These are phyloP conservation scores for Jordanella pulchra DNA, from an alignment of 2,797 vertebrate genomes.

Conservation along the genomic window DNA sequence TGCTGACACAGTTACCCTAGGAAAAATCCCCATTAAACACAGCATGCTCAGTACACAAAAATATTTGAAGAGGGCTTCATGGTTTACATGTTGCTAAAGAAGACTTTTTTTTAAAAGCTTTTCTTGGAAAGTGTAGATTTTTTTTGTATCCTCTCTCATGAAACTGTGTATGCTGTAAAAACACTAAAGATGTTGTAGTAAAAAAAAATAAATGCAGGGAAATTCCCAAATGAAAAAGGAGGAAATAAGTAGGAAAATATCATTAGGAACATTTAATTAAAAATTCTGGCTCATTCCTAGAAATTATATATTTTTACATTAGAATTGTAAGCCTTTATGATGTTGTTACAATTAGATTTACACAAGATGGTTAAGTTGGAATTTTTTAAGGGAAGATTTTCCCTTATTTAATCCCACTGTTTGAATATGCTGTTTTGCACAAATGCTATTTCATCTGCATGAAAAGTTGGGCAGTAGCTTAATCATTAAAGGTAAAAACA, in stretches of 20 bases:
- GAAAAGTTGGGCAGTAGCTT: no score
- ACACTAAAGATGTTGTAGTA: neutral
- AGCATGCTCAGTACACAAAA: neutral
- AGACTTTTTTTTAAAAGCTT: no score
- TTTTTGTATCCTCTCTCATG: neutral
- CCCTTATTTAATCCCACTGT: neutral
- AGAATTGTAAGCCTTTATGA: neutral
- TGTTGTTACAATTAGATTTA: neutral
- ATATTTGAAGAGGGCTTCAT: neutral
- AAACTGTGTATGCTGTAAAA: neutral
- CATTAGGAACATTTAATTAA: neutral
- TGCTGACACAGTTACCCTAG: neutral
- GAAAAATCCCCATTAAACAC: neutral
- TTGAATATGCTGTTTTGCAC: neutral
- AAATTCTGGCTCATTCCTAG: neutral
- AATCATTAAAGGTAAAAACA: neutral
- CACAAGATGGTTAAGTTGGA: neutral
- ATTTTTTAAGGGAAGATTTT: neutral
- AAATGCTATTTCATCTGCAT: neutral
- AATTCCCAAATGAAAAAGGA: neutral
- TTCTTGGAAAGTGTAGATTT: neutral
- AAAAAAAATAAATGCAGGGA: neutral
- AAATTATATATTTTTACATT: neutral
- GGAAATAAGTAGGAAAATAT: neutral
- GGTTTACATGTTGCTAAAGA: neutral